Evolutionary conservation across 2,797 vertebrate species (phyloP), one percentile per base, ranked within the genome.

Genomic region (Cercopithecus neglectus): DNA sequence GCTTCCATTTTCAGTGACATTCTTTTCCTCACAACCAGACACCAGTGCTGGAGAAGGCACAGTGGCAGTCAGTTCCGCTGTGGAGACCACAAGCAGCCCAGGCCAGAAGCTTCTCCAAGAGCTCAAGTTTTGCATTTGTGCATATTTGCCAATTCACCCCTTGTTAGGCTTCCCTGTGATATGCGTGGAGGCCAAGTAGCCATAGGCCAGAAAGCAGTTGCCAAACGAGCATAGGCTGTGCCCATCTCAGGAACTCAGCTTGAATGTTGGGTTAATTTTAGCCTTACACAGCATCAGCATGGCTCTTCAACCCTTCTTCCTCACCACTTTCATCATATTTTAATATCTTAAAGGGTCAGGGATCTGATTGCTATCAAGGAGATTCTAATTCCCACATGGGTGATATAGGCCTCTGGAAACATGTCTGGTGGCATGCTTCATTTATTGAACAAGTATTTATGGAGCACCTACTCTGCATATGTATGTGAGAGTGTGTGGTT

Each of bases 1-100:
- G 22, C 64, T 89, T 96, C 89, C 17, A 30, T 89, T 91, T 96
- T 61, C 70, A 89, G 93, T 57, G 50, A 70, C 50, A 84, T 94
- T 96, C 70, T 91, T 76, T 81, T 48, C 74, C 81, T 90, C 61
- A 33, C 16, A 61, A 70, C 44, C 28, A 17, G 50, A 80, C 79
- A 46, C 28, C 4, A 3, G 70, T 4, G 33, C 70, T 36, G 26
- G n/a, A 57, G 59, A 84, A 91, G 19, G 44, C 0, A 8, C 5
- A 0, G 48, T 6, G 6, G n/a, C 33, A 9, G 30, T 16, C 11
- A 41, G 39, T 39, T 21, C 53, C 46, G 55, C 90, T 16, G 14
- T 5, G 33, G 53, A 57, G 44, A 76, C 41, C 22, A 4, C 50
- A 11, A 30, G 0, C 14, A 50, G n/a, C 57, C 80, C 50, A 74